Evolutionary conservation across 2,888 invertebrate genomes (phyloP), one percentile per base, ranked within the genome.

Genomic region (Bellardia bayeri): DNA sequence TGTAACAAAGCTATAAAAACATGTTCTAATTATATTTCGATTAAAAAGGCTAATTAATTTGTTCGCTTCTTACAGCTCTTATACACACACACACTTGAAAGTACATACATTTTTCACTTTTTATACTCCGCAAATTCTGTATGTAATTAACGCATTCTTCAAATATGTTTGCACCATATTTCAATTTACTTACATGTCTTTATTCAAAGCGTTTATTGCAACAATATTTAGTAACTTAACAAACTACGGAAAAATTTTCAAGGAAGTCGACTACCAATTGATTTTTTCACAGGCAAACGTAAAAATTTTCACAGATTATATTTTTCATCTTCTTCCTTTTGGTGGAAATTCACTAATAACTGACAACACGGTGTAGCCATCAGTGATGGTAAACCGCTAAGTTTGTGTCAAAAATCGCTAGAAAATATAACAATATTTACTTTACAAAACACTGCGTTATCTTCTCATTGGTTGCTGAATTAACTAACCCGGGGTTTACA

Each of bases 201-300:
- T 58, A 33, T 64, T 56, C 37, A 37, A 30, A 69, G 4, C 33
- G 16, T 42, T 64, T 66, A 14, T 64, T 64, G 51, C n/a, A 69
- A 79, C 54, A 42, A 72, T 11, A 49, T 8, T 40, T 71, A 30
- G 51, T 76, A 71, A 14, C 64, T 72, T 64, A 9, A 51, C 33
- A 63, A 72, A 78, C 69, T 64, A 83, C 56, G 51, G 66, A 84
- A 72, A 75, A 84, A 49, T 37, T 42, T 23, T 33, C 45, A 40
- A 51, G 51, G 42, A 72, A 80, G 80, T 54, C 72, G 66, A 69
- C 72, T 80, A 71, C 8, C 61, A 85, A 84, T 85, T 81, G 85
- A 85, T 85, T 85, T 85, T 85, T 85, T 85, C 79, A 84, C 72
- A 79, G 45, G n/a, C 64, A 40, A 69, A 76, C 75, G 82, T 69